A percentile compares a stretch with the other conserved stretches of the same genome.
phyloP scores from a whole-genome alignment of 2,113 vertebrate genomes.

The Tursiops truncatus region DNA sequence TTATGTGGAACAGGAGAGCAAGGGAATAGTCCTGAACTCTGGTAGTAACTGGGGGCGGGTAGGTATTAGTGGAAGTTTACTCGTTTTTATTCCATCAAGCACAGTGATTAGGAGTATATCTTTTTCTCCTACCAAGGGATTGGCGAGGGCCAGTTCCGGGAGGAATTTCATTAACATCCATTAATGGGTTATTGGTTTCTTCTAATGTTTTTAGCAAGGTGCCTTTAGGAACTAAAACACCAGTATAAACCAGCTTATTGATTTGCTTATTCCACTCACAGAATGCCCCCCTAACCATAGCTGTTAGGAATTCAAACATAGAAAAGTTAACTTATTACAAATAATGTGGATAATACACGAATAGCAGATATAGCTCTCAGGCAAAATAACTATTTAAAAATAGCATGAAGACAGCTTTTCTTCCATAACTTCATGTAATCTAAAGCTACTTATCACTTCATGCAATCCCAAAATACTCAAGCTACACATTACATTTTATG shows the following conservation, averaged over 20 bases:
- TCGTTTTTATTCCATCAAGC: neutral
- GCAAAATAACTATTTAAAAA: constrained; percentile 27
- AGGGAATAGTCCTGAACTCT: neutral
- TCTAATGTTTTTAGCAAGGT: neutral
- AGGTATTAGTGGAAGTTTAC: neutral
- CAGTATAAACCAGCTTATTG: neutral
- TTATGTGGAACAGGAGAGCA: neutral
- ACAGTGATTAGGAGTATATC: neutral
- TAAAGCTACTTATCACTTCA: neutral
- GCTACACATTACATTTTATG: neutral
- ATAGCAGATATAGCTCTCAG: neutral
- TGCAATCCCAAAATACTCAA: neutral
- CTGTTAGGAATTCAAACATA: neutral
- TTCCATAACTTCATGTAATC: neutral
- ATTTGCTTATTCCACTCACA: constrained; percentile 25
- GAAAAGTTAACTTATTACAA: constrained; percentile 10
- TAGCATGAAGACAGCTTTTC: neutral
- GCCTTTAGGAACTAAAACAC: neutral
- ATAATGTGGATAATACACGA: neutral
- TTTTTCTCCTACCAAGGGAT: neutral
- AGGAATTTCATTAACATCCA: neutral
- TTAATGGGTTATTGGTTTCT: neutral
- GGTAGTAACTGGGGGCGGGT: neutral
- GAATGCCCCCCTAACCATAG: neutral
- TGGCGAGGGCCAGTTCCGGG: neutral